Percentiles rank a stretch among this genome's conserved stretches.
These are phyloP conservation scores for Enteromius argenteus DNA, from an alignment of 2,797 vertebrate species.

Conservation along the genomic window DNA sequence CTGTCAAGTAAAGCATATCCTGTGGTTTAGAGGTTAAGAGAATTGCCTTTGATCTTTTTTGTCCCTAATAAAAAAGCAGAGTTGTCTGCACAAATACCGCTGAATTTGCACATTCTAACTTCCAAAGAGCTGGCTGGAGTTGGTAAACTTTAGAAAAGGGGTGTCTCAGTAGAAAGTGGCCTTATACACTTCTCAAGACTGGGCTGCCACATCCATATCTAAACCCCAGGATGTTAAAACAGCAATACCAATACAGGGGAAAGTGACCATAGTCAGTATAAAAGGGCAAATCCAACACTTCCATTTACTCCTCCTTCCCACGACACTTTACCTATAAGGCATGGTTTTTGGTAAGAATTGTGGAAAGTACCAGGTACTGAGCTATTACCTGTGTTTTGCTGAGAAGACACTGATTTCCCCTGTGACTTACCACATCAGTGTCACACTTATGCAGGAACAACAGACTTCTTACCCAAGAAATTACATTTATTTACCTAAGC, in stretches of 20 bases:
- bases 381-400: conserved; percentile 51
- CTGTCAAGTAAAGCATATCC: conserved; percentile 75
- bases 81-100: conserved; percentile 1
- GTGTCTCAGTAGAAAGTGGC: not conserved
- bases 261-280: conserved; percentile 7
- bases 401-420: conserved; percentile 57
- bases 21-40: conserved; percentile 77
- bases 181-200: not conserved
- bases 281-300: not conserved
- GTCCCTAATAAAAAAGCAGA: not conserved
- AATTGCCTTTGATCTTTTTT: conserved; percentile 66
- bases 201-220: not conserved
- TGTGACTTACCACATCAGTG: conserved; percentile 46
- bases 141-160: not conserved
- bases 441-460: conserved; percentile 24
- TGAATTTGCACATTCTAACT: conserved; percentile 17
- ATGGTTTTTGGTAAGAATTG: conserved; percentile 32
- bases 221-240: conserved; percentile 1
- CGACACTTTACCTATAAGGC: not conserved
- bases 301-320: not conserved
- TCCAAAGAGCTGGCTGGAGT: not conserved
- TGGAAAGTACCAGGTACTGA: conserved; percentile 59
- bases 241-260: not conserved
- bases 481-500: conserved; percentile 24
- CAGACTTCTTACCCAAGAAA: conserved; percentile 39